Conservation (phyloP, 2,888 invertebrate genomes). For the Zele albiditarsus region DNA sequence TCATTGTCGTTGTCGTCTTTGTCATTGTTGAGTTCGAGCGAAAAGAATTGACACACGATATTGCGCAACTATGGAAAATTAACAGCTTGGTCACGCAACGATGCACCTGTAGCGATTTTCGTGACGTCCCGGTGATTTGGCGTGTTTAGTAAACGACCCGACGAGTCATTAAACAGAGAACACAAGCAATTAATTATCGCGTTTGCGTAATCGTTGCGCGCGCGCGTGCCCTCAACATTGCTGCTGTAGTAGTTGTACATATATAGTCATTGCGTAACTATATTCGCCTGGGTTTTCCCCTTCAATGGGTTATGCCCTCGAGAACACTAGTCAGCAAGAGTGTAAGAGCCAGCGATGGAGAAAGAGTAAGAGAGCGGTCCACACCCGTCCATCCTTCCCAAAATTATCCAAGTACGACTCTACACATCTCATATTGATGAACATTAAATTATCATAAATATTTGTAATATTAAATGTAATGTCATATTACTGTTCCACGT, state of each 20-base stretch:
- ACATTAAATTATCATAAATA: background rate
- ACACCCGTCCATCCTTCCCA: background rate
- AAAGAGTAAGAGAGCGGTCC: background rate
- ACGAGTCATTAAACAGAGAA: conserved; percentile 67
- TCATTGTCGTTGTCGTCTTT: conserved; percentile 7
- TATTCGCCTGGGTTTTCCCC: conserved; percentile 37
- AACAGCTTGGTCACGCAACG: conserved; percentile 61
- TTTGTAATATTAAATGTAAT: background rate
- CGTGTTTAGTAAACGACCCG: conserved; percentile 64
- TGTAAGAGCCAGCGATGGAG: background rate
- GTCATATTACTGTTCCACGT: background rate
- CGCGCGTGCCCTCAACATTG: background rate
- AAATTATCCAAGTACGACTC: conserved; percentile 9
- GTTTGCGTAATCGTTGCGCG: conserved; percentile 59
- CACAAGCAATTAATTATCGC: conserved; percentile 68
- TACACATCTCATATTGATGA: background rate
- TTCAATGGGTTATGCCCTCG: conserved; percentile 31
- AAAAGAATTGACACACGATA: conserved; percentile 13
- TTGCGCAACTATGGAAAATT: conserved; percentile 54
- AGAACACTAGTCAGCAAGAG: background rate
- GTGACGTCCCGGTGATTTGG: conserved; percentile 62
- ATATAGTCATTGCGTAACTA: conserved; percentile 16
- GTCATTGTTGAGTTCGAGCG: background rate
- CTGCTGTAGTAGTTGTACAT: conserved; percentile 4
- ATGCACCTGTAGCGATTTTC: conserved; percentile 63